Base-by-base conservation (phyloP, 2,888 invertebrate species). In the Ophion slaviceki region DNA sequence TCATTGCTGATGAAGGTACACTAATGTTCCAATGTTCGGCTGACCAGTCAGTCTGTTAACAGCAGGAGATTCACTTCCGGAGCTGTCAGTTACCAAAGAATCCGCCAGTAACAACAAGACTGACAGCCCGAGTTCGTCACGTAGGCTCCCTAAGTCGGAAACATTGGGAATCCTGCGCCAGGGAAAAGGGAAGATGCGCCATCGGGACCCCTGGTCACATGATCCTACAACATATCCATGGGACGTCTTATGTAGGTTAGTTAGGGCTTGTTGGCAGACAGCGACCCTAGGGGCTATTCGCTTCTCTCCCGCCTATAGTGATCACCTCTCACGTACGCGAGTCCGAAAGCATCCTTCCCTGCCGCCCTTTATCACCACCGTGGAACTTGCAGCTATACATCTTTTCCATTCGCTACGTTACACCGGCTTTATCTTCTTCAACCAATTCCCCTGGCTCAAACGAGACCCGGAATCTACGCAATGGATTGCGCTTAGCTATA, bases 241-340 rank as follows among this genome's bases (percentile, higher is more conserved):
- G 90, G 92, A 93, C 92, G 92, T 92, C 93, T 94, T 94, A 93
- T 93, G 94, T 93, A 93, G 93, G 94, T 94, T 93, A 93, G 93
- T 94, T 93, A 92, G 92, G 93, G 92, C 92, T 93, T 81, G 93
- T 93, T 93, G 92, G 92, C 92, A 89, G 89, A 91, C 53, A 17
- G 89, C 88, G 91, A 92, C 92, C 93, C 92, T 85, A 91, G 91
- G 91, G 90, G 89, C 91, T 88, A 90, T 91, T 92, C 90, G 32
- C 32, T 32, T 88, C 88, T 89, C 89, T 87, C 87, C 86, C 78
- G 66, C 75, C 64, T 67, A 36, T 68, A 86, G 62, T 74, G 62
- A 45, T 14, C 53, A 53, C 53, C 64, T 62, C 78, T 59, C 61
- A 67, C 80, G 71, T 76, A 77, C 70, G 79, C 71, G 62, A 28